A percentile compares a stretch with the other conserved stretches of the same genome.
Evolutionary conservation across 2,888 invertebrate genomes (phyloP).

Genomic region (Palloptera scutellata): DNA sequence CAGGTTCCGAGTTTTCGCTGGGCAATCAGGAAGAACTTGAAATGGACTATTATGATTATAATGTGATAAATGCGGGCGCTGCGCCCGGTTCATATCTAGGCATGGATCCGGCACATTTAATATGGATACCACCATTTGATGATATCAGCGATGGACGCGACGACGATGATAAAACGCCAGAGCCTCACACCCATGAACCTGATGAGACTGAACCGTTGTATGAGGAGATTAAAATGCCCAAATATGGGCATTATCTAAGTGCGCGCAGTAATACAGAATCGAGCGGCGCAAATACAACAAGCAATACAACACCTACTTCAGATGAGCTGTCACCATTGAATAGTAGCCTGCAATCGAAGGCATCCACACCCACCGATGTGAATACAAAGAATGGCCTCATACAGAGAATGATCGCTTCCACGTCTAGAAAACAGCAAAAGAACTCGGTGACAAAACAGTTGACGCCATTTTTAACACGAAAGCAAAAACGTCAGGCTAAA

Average conservation of each 20-base stretch:
- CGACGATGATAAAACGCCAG: conserved; percentile 64
- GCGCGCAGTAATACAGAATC: conserved; percentile 73
- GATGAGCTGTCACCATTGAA: conserved; percentile 62
- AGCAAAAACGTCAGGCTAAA: conserved; percentile 49
- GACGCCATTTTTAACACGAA: conserved; percentile 51
- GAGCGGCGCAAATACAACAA: conserved; percentile 47
- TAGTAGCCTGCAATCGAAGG: conserved; percentile 57
- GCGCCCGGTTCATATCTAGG: conserved; percentile 87
- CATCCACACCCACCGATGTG: conserved; percentile 52
- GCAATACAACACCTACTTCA: conserved; percentile 67
- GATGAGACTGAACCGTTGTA: conserved; percentile 52
- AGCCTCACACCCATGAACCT: conserved; percentile 61
- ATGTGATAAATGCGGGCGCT: conserved; percentile 83
- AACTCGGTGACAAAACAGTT: conserved; percentile 40
- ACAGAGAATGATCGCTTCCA: conserved; percentile 34
- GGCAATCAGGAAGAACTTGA: conserved; percentile 79
- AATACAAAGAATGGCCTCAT: conserved; percentile 42
- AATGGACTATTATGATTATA: conserved; percentile 88
- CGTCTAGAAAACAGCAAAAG: background rate
- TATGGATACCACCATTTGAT: conserved; percentile 86
- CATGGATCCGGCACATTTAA: conserved; percentile 88
- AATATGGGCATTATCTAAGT: conserved; percentile 53
- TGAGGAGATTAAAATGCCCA: conserved; percentile 66
- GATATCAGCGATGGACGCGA: conserved; percentile 77
- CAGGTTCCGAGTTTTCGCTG: conserved; percentile 81